Conservation (phyloP, 2,113 vertebrate species). For the Ageneiosus marmoratus region DNA sequence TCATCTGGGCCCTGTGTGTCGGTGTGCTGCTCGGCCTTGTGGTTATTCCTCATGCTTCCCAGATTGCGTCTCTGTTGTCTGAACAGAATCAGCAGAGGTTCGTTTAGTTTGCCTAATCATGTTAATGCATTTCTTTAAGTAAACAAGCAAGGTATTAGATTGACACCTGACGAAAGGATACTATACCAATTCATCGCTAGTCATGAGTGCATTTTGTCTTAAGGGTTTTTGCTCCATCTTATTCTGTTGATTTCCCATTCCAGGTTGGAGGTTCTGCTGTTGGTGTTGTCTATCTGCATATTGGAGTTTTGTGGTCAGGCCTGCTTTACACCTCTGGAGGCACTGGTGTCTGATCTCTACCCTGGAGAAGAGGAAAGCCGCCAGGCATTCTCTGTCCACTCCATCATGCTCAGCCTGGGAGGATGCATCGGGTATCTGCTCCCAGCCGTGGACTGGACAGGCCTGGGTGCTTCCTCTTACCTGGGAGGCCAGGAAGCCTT, state of each 20-base stretch:
- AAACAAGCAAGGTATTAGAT: not conserved
- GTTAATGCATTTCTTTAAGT: not conserved
- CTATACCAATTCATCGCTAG: not conserved
- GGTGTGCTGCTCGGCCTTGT: constrained; percentile 83
- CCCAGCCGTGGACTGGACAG: constrained; percentile 80
- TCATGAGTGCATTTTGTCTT: not conserved
- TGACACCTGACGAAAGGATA: not conserved
- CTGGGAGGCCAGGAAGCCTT: constrained; percentile 81
- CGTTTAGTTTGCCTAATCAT: not conserved
- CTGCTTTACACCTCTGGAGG: constrained; percentile 85
- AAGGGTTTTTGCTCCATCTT: not conserved
- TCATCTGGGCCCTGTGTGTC: constrained; percentile 83
- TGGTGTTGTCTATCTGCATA: constrained; percentile 77
- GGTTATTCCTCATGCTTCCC: constrained; percentile 75
- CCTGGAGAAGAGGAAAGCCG: constrained; percentile 78
- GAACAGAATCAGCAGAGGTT: constrained; percentile 22
- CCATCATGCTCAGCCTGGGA: constrained; percentile 85
- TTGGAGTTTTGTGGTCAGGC: constrained; percentile 86
- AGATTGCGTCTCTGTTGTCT: constrained; percentile 70
- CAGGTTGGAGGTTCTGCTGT: constrained; percentile 75
- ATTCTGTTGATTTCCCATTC: not conserved
- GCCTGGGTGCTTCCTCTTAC: constrained; percentile 70
- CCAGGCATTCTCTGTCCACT: constrained; percentile 81
- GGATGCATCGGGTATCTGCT: constrained; percentile 86
- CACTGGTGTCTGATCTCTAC: constrained; percentile 83